phyloP scores from a whole-genome alignment of 1,140 invertebrate species.

The Apis florea region DNA sequence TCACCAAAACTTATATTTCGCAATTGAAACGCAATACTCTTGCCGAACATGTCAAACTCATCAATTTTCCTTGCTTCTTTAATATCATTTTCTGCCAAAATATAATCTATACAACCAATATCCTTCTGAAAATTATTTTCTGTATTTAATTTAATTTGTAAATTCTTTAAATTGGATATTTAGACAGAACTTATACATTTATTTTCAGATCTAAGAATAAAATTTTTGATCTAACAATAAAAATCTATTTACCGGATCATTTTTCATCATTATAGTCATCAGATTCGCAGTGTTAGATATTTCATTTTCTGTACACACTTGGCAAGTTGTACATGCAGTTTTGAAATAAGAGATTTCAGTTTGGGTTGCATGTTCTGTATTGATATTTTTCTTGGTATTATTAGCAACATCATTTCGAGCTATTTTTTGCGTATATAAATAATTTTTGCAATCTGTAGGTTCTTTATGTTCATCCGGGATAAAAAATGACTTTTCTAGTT shows the following conservation, averaged over 20 bases:
- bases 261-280: background rate
- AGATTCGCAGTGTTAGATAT: background rate
- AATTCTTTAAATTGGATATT: background rate
- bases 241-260: constrained; percentile 11
- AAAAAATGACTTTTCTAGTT: background rate
- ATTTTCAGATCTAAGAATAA: too few relatives aligned
- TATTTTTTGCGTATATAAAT: background rate
- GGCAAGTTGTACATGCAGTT: constrained; percentile 9
- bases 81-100: background rate
- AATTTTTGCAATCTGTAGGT: background rate
- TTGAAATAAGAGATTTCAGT: constrained; percentile 40
- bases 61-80: constrained; percentile 33
- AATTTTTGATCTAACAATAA: background rate
- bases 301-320: background rate
- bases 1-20: constrained; percentile 51
- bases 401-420: constrained; percentile 8
- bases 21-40: constrained; percentile 54
- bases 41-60: constrained; percentile 55
- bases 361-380: constrained; percentile 21
- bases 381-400: background rate
- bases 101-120: background rate
- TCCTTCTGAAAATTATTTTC: constrained; percentile 46
- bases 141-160: background rate
- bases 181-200: background rate
- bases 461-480: background rate